phyloP scores from a whole-genome alignment of 2,888 invertebrate species.

The Plebejus melissa region DNA sequence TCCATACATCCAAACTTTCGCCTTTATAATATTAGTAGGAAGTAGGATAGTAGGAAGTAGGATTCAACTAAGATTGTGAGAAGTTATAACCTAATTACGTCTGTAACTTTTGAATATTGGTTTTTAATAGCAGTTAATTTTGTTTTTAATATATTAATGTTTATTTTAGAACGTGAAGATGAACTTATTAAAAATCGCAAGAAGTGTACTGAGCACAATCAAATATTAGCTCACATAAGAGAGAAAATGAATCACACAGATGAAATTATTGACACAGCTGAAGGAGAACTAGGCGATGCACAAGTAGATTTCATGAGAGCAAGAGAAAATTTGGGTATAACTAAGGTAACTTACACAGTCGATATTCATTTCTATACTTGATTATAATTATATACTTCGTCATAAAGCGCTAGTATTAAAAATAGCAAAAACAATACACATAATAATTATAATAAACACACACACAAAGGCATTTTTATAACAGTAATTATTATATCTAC shows the following conservation, averaged over 20 bases:
- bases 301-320: conserved; percentile 61
- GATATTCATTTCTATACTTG: neutral
- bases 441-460: neutral
- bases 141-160: neutral
- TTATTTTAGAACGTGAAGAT: conserved; percentile 62
- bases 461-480: no score
- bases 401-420: neutral
- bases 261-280: conserved; percentile 66
- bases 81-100: no score
- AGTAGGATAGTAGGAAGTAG: no score
- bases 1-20: no score
- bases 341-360: conserved; percentile 50
- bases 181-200: conserved; percentile 65
- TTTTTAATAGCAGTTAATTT: no score
- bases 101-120: no score
- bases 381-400: neutral
- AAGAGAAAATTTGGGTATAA: conserved; percentile 59
- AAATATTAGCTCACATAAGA: conserved; percentile 69
- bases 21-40: no score
- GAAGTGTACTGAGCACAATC: conserved; percentile 70
- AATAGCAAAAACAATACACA: neutral
- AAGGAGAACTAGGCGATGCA: conserved; percentile 67
- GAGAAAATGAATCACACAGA: conserved; percentile 74
- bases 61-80: no score
- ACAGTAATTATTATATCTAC: no score